Evolutionary conservation across 1,140 invertebrate species (phyloP).

Genomic region (Rhynchophorus ferrugineus): DNA sequence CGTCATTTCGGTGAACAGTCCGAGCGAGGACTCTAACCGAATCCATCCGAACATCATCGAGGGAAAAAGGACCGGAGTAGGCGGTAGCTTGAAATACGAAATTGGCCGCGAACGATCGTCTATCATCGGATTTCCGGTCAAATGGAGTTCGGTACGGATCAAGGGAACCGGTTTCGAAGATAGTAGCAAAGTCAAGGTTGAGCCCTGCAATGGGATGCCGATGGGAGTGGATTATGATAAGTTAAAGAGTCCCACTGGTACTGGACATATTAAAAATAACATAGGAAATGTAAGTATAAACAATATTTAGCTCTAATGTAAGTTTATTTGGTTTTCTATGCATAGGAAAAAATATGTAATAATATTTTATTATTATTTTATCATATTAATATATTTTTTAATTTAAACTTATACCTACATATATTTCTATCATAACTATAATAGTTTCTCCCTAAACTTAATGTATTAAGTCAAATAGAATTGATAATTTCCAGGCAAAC

Average conservation of each 20-base stretch:
- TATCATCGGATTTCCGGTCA: conserved; percentile 36
- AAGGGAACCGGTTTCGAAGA: conserved; percentile 46
- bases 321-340: no score
- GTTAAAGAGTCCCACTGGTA: conserved; percentile 29
- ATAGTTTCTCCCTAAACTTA: no score
- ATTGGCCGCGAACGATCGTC: conserved; percentile 35
- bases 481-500: no score
- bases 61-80: conserved; percentile 24
- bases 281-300: conserved; percentile 37
- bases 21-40: conserved; percentile 7
- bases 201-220: conserved; percentile 51
- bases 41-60: conserved; percentile 2
- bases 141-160: conserved; percentile 52
- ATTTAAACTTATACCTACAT: no score
- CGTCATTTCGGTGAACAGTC: not conserved
- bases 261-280: conserved; percentile 32
- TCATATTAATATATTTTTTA: no score
- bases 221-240: conserved; percentile 45
- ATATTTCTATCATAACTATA: no score
- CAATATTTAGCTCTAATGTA: no score
- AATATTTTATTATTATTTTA: no score
- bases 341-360: no score
- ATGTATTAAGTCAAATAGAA: no score
- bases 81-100: conserved; percentile 37
- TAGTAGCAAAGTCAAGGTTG: conserved; percentile 49